Evolutionary conservation across 2,888 invertebrate genomes (phyloP).

Genomic region (Dasypolia templi): DNA sequence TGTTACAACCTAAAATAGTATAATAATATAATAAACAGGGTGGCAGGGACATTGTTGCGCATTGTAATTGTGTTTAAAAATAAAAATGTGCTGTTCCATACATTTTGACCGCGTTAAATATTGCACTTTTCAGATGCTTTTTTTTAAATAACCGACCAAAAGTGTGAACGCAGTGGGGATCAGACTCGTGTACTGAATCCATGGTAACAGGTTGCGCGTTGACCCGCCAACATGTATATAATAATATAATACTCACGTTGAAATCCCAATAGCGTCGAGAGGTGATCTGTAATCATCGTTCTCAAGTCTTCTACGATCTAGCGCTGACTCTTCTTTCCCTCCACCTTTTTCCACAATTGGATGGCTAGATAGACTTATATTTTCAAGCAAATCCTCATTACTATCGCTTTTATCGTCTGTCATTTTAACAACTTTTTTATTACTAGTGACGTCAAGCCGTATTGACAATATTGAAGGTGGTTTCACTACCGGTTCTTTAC

Average conservation of each 20-base stretch:
- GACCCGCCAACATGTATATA: no score
- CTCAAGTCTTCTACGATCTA: conserved; percentile 46
- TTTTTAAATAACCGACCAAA: no score
- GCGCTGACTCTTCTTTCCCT: conserved; percentile 38
- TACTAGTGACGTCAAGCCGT: conserved; percentile 77
- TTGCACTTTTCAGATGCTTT: no score
- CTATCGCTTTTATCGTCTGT: conserved; percentile 66
- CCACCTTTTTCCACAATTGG: conserved; percentile 65
- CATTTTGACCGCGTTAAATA: no score
- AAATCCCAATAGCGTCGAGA: conserved; percentile 79
- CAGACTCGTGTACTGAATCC: no score
- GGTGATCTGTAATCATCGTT: conserved; percentile 85
- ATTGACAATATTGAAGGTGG: conserved; percentile 75
- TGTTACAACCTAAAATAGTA: conserved; percentile 12
- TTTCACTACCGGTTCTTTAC: conserved; percentile 20
- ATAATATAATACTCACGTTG: conserved; percentile 74
- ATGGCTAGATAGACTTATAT: conserved; percentile 48
- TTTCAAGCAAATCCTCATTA: conserved; percentile 47
- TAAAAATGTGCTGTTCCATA: no score
- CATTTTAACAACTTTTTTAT: conserved; percentile 80
- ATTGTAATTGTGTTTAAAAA: no score
- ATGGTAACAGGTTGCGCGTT: no score
- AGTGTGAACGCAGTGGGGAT: no score
- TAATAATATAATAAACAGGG: conserved; percentile 38
- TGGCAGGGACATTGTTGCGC: no score